These are phyloP conservation scores for Myripristis jacobus DNA, from an alignment of 2,797 vertebrate species.

Conservation along the genomic window DNA sequence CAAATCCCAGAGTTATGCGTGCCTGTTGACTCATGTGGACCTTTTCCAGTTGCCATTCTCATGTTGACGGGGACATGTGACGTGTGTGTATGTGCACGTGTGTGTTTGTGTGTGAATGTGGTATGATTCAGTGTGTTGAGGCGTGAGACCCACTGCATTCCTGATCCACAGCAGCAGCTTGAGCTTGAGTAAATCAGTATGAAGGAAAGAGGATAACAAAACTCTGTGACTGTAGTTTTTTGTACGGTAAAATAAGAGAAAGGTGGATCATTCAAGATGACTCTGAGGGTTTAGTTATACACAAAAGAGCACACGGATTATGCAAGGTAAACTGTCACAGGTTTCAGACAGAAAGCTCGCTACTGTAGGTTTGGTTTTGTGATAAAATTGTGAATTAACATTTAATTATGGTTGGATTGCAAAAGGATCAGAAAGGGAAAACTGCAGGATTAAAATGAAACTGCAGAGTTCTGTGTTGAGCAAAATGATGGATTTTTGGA, in stretches of 20 bases:
- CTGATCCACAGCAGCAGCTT: conserved; percentile 8
- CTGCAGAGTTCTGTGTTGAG: neutral
- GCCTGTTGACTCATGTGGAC: conserved; percentile 74
- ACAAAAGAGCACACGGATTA: conserved; percentile 10
- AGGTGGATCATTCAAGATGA: conserved; percentile 4
- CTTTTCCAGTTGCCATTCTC: conserved; percentile 67
- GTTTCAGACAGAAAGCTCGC: neutral
- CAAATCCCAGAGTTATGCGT: conserved; percentile 53
- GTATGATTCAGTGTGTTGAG: conserved; percentile 10
- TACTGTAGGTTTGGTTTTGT: neutral
- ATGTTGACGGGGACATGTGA: conserved; percentile 36
- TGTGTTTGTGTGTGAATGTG: conserved; percentile 7
- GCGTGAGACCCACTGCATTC: conserved; percentile 9
- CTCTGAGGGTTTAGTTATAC: conserved; percentile 12
- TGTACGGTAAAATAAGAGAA: neutral
- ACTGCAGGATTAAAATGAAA: neutral
- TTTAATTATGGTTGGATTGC: neutral
- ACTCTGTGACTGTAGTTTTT: conserved; percentile 6
- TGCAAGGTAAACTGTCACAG: conserved; percentile 7
- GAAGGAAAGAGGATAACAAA: neutral
- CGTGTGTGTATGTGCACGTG: conserved; percentile 9
- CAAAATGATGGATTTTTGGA: neutral
- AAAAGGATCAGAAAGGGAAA: conserved; percentile 1
- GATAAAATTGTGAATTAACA: neutral
- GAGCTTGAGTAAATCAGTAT: conserved; percentile 10